Evolutionary conservation across 2,888 invertebrate species (phyloP).

Genomic region (Odontothrips loti): DNA sequence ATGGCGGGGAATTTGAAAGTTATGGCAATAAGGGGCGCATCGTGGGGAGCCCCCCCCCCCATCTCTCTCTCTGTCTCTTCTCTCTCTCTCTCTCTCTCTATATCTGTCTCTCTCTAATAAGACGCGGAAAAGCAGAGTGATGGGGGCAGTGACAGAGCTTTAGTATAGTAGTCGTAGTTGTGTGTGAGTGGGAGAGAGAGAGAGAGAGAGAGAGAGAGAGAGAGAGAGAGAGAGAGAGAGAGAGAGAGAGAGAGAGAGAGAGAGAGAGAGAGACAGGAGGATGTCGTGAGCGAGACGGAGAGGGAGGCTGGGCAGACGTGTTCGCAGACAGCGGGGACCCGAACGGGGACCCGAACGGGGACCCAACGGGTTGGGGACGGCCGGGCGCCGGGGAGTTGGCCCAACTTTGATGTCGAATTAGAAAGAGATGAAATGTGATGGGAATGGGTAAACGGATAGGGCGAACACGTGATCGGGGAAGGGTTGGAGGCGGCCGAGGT

Average conservation of each 20-base stretch:
- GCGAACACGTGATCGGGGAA: not conserved
- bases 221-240: not conserved
- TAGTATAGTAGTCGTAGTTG: not conserved
- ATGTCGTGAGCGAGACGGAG: not conserved
- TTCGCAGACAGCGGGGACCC: not conserved
- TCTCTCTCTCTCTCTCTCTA: no score
- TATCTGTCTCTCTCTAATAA: not conserved
- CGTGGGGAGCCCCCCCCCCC: no score
- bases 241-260: not conserved
- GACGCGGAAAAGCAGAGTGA: constrained; percentile 4
- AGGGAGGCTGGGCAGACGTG: not conserved
- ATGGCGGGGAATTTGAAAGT: not conserved
- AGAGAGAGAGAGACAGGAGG: not conserved
- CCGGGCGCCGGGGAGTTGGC: not conserved
- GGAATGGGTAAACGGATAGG: not conserved
- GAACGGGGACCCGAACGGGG: no score
- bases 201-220: no score
- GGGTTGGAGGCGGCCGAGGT: not conserved
- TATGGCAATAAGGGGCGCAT: not conserved
- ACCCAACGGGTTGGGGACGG: not conserved
- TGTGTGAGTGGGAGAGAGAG: not conserved
- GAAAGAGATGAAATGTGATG: constrained; percentile 11
- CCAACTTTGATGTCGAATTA: constrained; percentile 15
- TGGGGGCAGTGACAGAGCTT: not conserved
- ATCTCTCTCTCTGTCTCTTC: no score